Base-by-base conservation (phyloP, 2,888 invertebrate genomes). In the Cancer borealis region DNA sequence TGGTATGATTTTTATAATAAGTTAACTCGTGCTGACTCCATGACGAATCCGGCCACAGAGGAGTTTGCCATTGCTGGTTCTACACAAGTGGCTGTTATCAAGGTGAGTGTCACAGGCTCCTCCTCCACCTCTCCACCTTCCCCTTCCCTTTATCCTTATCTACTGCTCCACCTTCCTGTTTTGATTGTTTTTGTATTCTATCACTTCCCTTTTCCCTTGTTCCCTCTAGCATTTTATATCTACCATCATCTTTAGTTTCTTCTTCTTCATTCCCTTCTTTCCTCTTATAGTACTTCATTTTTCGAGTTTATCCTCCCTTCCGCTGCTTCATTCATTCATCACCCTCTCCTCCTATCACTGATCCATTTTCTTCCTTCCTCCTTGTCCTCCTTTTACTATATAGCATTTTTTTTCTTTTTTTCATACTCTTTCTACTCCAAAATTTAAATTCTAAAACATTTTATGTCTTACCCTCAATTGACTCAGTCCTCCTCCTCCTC, bases 1-100 rank as follows among this genome's bases (percentile, higher is more conserved):
- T 93, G 93, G 93, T 93, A 93, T 21, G 91, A 93, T 45, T 87
- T 54, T 26, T 47, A 84, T 39, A 17, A 84, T 4, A 8, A 91
- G n/a, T 17, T 93, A 30, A 46, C 54, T 6, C 47, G 93, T 0
- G 5, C 2, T 4, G 93, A 93, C 87, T 84, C 79, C 21, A 84
- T 93, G 30, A 47, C 93, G 2, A 17, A 45, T 17, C 49, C n/a
- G 3, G 39, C 8, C 91, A 60, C 84, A 0, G 21, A 10, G 21
- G 93, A 93, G 46, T 79, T 26, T n/a, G 45, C 1, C 14, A 39
- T 87, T 6, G 93, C 93, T 6, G 93, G 93, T 4, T 46, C 49
- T 0, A 30, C n/a, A 8, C 49, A 93, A 79, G 73, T 93, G 26
- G 84, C 93, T n/a, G 5, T 30, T 6, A 91, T 93, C 30, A 49